Base-by-base conservation (phyloP, 2,797 vertebrate species). In the Oophaga sylvatica region DNA sequence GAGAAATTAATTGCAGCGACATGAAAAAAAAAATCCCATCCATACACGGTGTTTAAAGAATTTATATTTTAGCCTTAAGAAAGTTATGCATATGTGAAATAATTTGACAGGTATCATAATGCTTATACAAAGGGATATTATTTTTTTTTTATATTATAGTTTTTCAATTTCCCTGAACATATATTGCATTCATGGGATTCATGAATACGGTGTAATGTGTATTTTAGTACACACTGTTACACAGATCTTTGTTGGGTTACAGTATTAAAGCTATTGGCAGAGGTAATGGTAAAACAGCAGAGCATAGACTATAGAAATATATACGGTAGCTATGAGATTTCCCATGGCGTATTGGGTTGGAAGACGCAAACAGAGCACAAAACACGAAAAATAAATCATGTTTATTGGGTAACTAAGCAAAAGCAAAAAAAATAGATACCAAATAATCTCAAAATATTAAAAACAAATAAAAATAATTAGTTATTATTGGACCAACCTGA, bases 1-100 rank as follows among this genome's bases (percentile, higher is more conserved):
- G 73, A 35, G 80, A 89, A 79, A 86, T 79, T 79, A 89, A 83
- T 83, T 83, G 88, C 75, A 75, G 53, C 79, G 80, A 65, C 79
- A 81, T 60, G 29, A 41, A 63, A 70, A 4, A 70, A 60, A 53
- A 65, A 63, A 70, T 71, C 8, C 57, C 63, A 83, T 81, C 53
- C 16, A 56, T 78, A 76, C 70, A 83, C 81, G 79, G 75, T 70
- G 19, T 35, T 71, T 41, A 81, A 86, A 59, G 63, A 78, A 84
- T 88, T 85, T 81, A 62, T 81, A 68, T 19, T 57, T 70, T 17
- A 85, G 75, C 41, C 56, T 35, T 73, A 63, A 84, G 35, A 57
- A 76, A 56, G 10, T 75, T 80, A 26, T 75, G 57, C 70, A 80
- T 62, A 81, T 63, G 29, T 83, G 48, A 79, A 87, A 68, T 82